Percentiles rank a stretch among this genome's conserved stretches.
Evolutionary conservation across 2,888 invertebrate species (phyloP).

Genomic region (Xestoiulus laeticollis): DNA sequence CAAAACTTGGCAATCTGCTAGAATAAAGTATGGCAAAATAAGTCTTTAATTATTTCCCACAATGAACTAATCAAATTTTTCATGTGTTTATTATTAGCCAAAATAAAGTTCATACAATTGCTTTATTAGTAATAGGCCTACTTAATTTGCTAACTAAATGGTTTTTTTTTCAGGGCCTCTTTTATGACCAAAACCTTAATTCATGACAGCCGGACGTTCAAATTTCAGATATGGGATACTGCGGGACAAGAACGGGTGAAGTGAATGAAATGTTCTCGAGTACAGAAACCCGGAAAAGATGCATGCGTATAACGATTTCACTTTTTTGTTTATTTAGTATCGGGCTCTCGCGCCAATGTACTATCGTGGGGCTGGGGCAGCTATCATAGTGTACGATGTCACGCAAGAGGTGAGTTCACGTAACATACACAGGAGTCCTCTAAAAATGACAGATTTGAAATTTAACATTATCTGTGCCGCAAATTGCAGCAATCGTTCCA

Average conservation of each 20-base stretch:
- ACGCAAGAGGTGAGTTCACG: conserved; percentile 64
- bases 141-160: neutral
- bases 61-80: no score
- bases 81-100: no score
- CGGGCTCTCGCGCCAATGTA: conserved; percentile 66
- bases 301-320: neutral
- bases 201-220: conserved; percentile 62
- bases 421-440: neutral
- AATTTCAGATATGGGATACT: conserved; percentile 67
- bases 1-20: no score
- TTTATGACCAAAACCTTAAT: conserved; percentile 65
- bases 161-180: conserved; percentile 62
- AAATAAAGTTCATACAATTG: no score
- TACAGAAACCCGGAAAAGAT: neutral
- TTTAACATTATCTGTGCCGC: neutral
- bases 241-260: conserved; percentile 66
- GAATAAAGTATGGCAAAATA: no score
- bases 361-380: conserved; percentile 65
- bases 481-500: conserved; percentile 58
- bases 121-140: no score
- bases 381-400: conserved; percentile 65
- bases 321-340: conserved; percentile 61
- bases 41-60: no score
- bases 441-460: neutral
- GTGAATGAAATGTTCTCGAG: neutral